Evolutionary conservation across 30 jellyfish, hydroid and myxozoan species (phyloP), one percentile per base, ranked within the genome.

Genomic region (Catostylus mosaicus): DNA sequence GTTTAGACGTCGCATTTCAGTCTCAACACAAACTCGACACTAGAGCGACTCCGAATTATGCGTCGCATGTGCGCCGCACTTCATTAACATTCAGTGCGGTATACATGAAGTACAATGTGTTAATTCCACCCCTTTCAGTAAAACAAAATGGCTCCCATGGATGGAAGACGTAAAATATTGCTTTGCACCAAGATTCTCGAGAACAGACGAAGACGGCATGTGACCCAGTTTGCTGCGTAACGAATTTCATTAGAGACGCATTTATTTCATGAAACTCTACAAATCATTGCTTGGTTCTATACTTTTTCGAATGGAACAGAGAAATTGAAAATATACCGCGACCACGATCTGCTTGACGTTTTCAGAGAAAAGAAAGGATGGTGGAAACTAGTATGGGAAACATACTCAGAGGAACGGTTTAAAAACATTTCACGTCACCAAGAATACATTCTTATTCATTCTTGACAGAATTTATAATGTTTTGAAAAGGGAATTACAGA

Each of bases 321-420:
- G 72, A 47, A 47, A 43, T 35, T 43, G 72, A 68, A 68, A 68
- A 68, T 29, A 68, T 32, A 68, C 80, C 67, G 64, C 35, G 80
- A 43, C 67, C 61, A 68, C 35, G 80, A 68, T 34, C 80, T 68
- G 80, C 80, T 68, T 23, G 64, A 75, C 89, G 89, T 57, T 59
- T 57, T 32, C 47, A 29, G 75, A 57, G 89, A 77, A 77, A 77
- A 19, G 54, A 61, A n/a, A 30, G 80, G 89, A 57, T 77, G 89
- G 69, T 77, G 89, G 89, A 61, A 77, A 26, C 40, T 32, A 77
- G 86, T 74, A 24, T 74, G 86, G 86, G 56, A 50, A 30, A 51
- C 68, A 36, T 77, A 63, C 75, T 77, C 89, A 36, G 81, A 77
- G 29, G 80, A 77, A n/a, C n/a, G n/a, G n/a, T n/a, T n/a, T n/a